A percentile compares a stretch with the other conserved stretches of the same genome.
Conservation (phyloP, 2,113 vertebrate genomes). For the Pitta sordida region DNA sequence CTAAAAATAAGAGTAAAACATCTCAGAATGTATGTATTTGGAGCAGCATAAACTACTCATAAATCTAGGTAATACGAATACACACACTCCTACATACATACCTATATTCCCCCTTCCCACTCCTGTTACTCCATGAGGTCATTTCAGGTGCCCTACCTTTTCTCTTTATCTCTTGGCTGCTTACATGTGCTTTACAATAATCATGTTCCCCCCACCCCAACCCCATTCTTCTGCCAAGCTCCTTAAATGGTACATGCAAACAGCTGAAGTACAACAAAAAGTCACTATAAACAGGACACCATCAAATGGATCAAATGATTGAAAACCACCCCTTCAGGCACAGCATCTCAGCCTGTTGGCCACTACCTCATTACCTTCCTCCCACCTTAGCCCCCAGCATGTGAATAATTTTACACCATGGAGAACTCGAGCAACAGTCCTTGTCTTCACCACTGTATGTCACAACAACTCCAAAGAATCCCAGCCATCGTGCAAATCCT, state of each 20-base stretch:
- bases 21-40: conserved; percentile 16
- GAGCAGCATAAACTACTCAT: background rate
- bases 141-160: background rate
- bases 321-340: background rate
- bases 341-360: background rate
- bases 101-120: background rate
- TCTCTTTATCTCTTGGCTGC: background rate
- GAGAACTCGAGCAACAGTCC: background rate
- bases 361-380: background rate
- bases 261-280: background rate
- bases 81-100: background rate
- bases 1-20: conserved; percentile 57
- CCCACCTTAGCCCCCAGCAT: background rate
- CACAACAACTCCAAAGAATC: background rate
- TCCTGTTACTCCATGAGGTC: background rate
- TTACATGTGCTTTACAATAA: background rate
- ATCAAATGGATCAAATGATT: background rate
- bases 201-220: background rate
- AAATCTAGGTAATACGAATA: background rate
- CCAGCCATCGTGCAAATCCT: background rate
- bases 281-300: background rate
- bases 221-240: background rate
- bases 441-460: background rate
- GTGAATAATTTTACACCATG: background rate
- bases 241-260: background rate